Base-by-base conservation (phyloP, 2,797 vertebrate species). In the Anableps anableps region DNA sequence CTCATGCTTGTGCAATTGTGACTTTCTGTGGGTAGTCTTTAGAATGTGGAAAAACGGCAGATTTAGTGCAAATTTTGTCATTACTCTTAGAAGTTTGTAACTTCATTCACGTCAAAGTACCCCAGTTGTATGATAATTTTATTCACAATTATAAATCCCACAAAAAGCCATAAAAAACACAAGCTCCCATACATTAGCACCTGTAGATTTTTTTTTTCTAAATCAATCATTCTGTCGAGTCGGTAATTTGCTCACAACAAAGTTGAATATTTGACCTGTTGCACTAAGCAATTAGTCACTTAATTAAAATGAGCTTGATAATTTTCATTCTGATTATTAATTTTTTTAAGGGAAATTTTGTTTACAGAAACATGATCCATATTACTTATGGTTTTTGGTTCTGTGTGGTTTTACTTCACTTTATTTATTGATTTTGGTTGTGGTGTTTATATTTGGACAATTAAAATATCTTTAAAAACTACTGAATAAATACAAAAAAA, bases 1-100 rank as follows among this genome's bases (percentile, higher is more conserved):
- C 75, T 79, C 74, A 75, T 79, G 70, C 43, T 74, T 7, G 26
- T 81, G 41, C 48, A 38, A 50, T 48, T 68, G 36, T 13, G 21
- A 68, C 36, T 26, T 41, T 64, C 31, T 36, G 31, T 34, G 31
- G 31, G 34, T 62, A 19, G 60, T 17, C 31, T 62, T 34, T 62
- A 34, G 60, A 36, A 64, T 21, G 62, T 36, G 19, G n/a, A 19
- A 31, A 29, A 17, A 62, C 4, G 31, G 60, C 6, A 19, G 5
- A 38, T 36, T 66, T 38, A 29, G n/a, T 66, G 14, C n/a, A n/a
- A n/a, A 68, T 68, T 68, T 38, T 23, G 62, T 38, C 62, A 10
- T 38, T 23, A 9, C 34, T 66, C 34, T 38, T 17, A 66, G 6
- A 36, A 66, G 8, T 34, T 19, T 66, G 21, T 41, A 23, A 41